Conservation (phyloP, 2,797 vertebrate species). For the Bovichtus diacanthus region DNA sequence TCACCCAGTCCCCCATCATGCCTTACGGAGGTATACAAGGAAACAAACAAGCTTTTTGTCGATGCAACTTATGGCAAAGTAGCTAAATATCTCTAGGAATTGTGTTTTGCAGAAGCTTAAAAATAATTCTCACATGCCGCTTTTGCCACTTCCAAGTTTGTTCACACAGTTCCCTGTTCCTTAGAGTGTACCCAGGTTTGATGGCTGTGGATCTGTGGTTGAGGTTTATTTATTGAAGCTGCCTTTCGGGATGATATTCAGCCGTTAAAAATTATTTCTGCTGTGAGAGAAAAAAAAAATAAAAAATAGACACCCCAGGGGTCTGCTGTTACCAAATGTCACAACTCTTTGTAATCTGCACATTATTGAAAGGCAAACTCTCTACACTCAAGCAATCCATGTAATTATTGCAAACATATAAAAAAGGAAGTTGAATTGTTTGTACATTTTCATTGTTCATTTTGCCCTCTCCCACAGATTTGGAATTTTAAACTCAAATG, state of each 20-base stretch:
- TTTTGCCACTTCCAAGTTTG: background rate
- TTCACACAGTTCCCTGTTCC: background rate
- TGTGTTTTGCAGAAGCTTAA: background rate
- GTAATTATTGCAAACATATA: background rate
- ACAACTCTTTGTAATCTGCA: background rate
- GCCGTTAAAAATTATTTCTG: background rate
- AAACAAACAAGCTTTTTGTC: background rate
- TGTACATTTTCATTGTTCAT: too few relatives aligned
- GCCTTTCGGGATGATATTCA: background rate
- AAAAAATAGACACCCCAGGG: background rate
- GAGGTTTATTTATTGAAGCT: slow-evolving; percentile 8
- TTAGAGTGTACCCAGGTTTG: background rate
- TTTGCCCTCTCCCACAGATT: background rate
- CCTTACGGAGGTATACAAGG: background rate
- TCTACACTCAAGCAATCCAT: background rate
- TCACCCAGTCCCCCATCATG: background rate
- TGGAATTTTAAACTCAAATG: background rate
- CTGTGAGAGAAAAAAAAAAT: background rate
- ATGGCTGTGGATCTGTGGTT: slow-evolving; percentile 2
- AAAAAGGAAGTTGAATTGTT: background rate
- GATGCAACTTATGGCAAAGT: background rate
- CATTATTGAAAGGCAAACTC: background rate
- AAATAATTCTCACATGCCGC: background rate
- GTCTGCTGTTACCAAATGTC: background rate
- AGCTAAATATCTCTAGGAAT: background rate